phyloP scores from a whole-genome alignment of 1,140 invertebrate genomes.

The Rhizoglyphus robini region DNA sequence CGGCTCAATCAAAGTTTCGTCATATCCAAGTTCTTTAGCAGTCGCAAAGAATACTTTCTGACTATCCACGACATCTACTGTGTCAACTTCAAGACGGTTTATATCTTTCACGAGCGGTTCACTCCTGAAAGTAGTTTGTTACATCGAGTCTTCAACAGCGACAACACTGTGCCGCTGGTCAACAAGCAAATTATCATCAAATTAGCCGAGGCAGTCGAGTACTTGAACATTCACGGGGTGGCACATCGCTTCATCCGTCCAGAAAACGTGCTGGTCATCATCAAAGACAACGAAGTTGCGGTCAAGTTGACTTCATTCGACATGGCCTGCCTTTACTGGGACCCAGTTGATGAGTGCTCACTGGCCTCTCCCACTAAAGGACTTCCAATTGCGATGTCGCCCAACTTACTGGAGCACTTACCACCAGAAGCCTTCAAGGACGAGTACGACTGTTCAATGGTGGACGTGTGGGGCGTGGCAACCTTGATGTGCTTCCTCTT shows the following conservation, averaged over 20 bases:
- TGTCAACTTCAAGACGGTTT: not conserved
- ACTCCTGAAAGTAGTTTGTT: not conserved
- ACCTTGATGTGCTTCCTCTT: not conserved
- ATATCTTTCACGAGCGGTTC: not conserved
- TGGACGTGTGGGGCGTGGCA: not conserved
- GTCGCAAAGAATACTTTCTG: no score
- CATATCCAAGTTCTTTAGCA: no score
- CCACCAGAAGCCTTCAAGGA: not conserved
- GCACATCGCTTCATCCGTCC: conserved; percentile 4
- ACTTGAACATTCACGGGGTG: not conserved
- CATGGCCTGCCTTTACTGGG: not conserved
- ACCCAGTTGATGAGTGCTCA: not conserved
- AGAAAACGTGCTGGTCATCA: not conserved
- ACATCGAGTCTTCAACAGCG: not conserved
- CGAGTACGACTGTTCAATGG: not conserved
- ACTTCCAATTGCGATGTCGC: not conserved
- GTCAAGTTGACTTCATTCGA: not conserved
- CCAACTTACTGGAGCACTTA: not conserved
- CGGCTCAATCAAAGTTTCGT: no score
- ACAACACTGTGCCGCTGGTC: not conserved
- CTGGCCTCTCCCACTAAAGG: not conserved
- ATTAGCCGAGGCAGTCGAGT: not conserved
- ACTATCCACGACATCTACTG: no score
- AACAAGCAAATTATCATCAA: not conserved
- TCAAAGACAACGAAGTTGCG: not conserved